phyloP scores from a whole-genome alignment of 2,113 vertebrate species.

The Uria lomvia region DNA sequence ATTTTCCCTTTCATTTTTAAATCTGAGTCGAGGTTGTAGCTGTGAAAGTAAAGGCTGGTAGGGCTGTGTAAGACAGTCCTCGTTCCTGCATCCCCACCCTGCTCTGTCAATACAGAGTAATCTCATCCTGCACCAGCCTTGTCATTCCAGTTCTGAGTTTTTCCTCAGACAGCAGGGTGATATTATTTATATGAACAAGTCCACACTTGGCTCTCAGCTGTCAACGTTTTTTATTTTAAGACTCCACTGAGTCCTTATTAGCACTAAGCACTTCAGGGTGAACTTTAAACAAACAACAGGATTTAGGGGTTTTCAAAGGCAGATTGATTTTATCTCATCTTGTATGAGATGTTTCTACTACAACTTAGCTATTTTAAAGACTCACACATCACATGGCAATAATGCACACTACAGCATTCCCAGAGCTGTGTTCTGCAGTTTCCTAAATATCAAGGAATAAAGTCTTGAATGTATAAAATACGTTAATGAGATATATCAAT shows the following conservation, averaged over 20 bases:
- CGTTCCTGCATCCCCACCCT: not conserved
- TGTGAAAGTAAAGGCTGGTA: not conserved
- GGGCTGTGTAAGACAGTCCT: not conserved
- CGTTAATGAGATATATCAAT: not conserved
- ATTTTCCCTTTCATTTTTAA: not conserved
- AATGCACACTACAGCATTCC: not conserved
- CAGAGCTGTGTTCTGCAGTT: not conserved
- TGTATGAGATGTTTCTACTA: not conserved
- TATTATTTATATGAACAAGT: conserved; percentile 39
- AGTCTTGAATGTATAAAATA: not conserved
- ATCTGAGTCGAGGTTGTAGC: not conserved
- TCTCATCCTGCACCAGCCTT: not conserved
- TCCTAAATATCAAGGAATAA: not conserved
- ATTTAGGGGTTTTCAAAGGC: not conserved
- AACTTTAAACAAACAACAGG: not conserved
- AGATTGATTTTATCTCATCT: conserved; percentile 19
- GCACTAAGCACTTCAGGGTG: not conserved
- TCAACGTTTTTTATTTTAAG: conserved; percentile 19
- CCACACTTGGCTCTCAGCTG: conserved; percentile 30
- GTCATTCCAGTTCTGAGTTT: not conserved
- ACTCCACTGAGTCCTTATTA: not conserved
- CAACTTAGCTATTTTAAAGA: not conserved
- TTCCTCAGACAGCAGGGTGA: not conserved
- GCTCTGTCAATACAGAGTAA: not conserved
- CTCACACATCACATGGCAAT: not conserved